A percentile compares a stretch with the other conserved stretches of the same genome.
phyloP scores from a whole-genome alignment of 2,797 vertebrate species.

The Chelon labrosus region DNA sequence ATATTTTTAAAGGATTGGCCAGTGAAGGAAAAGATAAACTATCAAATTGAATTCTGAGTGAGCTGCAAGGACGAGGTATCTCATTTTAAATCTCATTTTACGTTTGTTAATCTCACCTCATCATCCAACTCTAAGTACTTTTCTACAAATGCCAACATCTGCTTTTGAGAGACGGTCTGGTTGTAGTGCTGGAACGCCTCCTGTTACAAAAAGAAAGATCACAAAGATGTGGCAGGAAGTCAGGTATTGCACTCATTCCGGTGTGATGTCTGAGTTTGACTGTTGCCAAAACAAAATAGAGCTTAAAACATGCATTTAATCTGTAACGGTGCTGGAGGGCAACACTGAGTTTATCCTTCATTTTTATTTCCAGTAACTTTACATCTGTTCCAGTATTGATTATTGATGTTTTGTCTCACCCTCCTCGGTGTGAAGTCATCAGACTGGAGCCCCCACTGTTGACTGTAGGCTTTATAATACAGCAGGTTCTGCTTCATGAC shows the following conservation, averaged over 20 bases:
- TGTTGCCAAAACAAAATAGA: not conserved
- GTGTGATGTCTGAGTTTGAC: not conserved
- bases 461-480: conserved; percentile 89
- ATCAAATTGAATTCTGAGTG: not conserved
- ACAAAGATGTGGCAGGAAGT: not conserved
- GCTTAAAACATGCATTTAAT: too few species aligned
- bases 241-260: not conserved
- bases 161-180: conserved; percentile 83
- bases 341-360: not conserved
- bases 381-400: not conserved
- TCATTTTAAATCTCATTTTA: not conserved
- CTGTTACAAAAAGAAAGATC: conserved; percentile 68
- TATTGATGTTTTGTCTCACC: conserved; percentile 73
- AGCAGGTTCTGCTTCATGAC: conserved; percentile 93
- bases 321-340: too few species aligned
- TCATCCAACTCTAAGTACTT: conserved; percentile 83
- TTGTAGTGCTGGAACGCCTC: conserved; percentile 90
- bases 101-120: conserved; percentile 81
- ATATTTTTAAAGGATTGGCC: not conserved
- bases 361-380: too few species aligned
- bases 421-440: conserved; percentile 87
- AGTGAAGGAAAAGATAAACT: not conserved
- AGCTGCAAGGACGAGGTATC: not conserved
- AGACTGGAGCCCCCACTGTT: conserved; percentile 88
- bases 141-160: conserved; percentile 86